Evolutionary conservation across 2,888 invertebrate genomes (phyloP).

Genomic region (Mesorhabditis spiculigera): DNA sequence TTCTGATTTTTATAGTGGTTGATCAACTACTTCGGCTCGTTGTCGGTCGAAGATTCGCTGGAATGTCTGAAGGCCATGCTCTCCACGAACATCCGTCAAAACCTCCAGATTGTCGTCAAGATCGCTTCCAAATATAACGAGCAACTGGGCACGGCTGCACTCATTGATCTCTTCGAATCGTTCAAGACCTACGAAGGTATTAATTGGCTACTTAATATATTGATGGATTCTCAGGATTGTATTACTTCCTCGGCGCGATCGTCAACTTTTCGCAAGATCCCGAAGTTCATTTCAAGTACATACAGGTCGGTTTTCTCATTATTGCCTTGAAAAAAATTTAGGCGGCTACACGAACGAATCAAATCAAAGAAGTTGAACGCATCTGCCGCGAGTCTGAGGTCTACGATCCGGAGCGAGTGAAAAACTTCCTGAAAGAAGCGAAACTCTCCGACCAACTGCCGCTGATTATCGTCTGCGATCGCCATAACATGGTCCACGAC

Average conservation of each 20-base stretch:
- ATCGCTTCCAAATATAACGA: conserved; percentile 99
- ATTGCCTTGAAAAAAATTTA: conserved; percentile 43
- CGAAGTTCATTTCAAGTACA: conserved; percentile 99
- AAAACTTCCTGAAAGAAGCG: conserved; percentile 98
- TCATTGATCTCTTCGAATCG: conserved; percentile 96
- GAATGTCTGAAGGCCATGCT: conserved; percentile 96
- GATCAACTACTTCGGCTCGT: conserved; percentile 92
- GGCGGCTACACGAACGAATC: conserved; percentile 98
- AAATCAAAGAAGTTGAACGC: conserved; percentile 97
- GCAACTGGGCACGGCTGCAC: conserved; percentile 86
- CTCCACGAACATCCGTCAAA: conserved; percentile 85
- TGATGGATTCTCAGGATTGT: conserved; percentile 70
- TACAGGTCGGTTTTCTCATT: conserved; percentile 69
- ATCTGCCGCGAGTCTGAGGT: conserved; percentile 98
- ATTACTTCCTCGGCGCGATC: conserved; percentile 98
- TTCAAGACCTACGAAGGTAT: conserved; percentile 90
- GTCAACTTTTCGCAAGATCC: conserved; percentile 99
- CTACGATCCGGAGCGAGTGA: conserved; percentile 96
- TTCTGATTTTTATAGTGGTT: conserved; percentile 70
- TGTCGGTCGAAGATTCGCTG: conserved; percentile 95
- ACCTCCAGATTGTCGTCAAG: conserved; percentile 78
- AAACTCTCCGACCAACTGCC: conserved; percentile 94
- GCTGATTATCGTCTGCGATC: conserved; percentile 97
- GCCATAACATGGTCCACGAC: conserved; percentile 99
- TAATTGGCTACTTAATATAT: conserved; percentile 14